A percentile compares a stretch with the other conserved stretches of the same genome.
Evolutionary conservation across 2,797 vertebrate species (phyloP).

Genomic region (Pterois miles): DNA sequence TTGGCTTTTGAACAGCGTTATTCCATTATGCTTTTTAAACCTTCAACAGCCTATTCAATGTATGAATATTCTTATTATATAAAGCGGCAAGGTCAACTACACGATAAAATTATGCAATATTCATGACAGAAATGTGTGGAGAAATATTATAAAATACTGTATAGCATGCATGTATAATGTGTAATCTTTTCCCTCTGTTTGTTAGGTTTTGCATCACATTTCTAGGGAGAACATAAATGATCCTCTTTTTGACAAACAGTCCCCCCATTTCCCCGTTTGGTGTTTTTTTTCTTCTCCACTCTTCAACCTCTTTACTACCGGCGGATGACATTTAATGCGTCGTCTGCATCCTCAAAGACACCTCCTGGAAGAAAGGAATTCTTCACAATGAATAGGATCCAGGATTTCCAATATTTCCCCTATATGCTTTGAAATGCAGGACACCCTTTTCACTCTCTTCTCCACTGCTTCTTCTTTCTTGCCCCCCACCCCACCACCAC

Average conservation of each 20-base stretch:
- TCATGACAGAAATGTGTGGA: not conserved
- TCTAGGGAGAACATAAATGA: slow-evolving; percentile 9
- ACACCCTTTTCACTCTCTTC: slow-evolving; percentile 58
- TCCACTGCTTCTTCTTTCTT: slow-evolving; percentile 47
- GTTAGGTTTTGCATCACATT: slow-evolving; percentile 15
- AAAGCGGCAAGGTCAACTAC: not conserved
- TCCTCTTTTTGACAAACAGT: slow-evolving; percentile 24
- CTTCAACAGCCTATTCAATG: not conserved
- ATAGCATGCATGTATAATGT: not conserved
- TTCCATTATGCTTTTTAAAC: not conserved
- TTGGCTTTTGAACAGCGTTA: not conserved
- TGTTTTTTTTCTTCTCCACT: not conserved
- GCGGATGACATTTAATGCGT: slow-evolving; percentile 65
- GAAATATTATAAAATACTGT: not conserved
- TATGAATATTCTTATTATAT: not conserved
- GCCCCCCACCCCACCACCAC: slow-evolving; percentile 17
- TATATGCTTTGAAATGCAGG: slow-evolving; percentile 72
- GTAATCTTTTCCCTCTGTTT: not conserved
- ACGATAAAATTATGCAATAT: not conserved
- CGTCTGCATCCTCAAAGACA: slow-evolving; percentile 64
- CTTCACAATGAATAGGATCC: slow-evolving; percentile 53
- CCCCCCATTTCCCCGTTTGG: not conserved
- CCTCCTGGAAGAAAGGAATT: slow-evolving; percentile 55
- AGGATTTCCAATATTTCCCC: slow-evolving; percentile 59
- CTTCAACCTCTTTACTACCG: slow-evolving; percentile 22